Evolutionary conservation across 2,888 invertebrate species (phyloP).

Genomic region (Calliphora vomitoria): DNA sequence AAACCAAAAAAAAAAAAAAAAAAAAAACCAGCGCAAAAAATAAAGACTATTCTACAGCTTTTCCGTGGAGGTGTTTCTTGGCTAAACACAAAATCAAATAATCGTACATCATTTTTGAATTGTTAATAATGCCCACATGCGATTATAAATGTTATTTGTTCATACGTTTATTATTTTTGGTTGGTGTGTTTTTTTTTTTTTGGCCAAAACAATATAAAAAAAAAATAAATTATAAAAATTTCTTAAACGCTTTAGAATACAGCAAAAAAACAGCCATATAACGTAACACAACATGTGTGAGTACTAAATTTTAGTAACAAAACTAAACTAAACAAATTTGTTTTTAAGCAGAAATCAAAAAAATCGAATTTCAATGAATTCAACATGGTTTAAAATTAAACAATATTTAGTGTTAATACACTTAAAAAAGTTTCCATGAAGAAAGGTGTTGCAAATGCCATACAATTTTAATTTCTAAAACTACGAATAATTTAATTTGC

Average conservation of each 20-base stretch:
- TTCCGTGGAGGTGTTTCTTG: slow-evolving; percentile 56
- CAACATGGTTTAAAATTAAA: neutral
- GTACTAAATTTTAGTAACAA: slow-evolving; percentile 2
- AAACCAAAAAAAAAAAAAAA: too few relatives aligned
- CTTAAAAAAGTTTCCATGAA: too few relatives aligned
- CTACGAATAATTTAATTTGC: too few relatives aligned
- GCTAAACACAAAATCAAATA: slow-evolving; percentile 18
- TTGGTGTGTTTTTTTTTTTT: neutral
- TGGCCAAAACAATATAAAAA: neutral
- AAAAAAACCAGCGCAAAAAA: neutral
- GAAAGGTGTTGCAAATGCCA: too few relatives aligned
- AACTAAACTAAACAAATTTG: slow-evolving; percentile 17
- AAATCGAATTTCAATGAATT: neutral
- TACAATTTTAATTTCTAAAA: too few relatives aligned
- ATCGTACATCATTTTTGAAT: slow-evolving; percentile 60
- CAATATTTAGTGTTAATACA: neutral
- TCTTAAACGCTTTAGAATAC: neutral
- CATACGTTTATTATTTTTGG: neutral
- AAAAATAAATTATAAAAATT: slow-evolving; percentile 24
- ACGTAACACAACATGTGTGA: neutral
- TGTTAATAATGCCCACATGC: slow-evolving; percentile 59
- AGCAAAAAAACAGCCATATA: neutral
- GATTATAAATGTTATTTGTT: slow-evolving; percentile 43
- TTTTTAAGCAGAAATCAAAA: slow-evolving; percentile 7
- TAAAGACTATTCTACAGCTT: slow-evolving; percentile 1